Base-by-base conservation (phyloP, 2,113 vertebrate genomes). In the Electrona antarctica region DNA sequence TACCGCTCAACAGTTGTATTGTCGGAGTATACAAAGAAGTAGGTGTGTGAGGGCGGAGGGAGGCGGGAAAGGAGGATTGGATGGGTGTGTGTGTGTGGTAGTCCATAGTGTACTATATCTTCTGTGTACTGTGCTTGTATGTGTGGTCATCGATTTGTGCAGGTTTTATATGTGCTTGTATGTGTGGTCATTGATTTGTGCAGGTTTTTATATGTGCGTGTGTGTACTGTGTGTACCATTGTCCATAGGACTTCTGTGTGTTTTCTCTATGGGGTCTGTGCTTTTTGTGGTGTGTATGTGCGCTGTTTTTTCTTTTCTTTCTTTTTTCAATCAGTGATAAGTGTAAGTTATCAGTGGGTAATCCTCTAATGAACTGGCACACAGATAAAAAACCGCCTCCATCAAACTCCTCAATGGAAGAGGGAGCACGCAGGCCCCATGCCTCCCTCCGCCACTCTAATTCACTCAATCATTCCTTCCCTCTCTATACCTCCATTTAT, bases 321-420 rank as follows among this genome's bases (percentile, higher is more conserved):
- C 33, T 41, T 41, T 81, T 85, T 84, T 73, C 81, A 81, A 79
- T 87, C 81, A 79, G 59, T 79, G 85, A 86, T 75, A 85, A 63
- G 75, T 79, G 7, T 4, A 49, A 78, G 76, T 82, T 82, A 87
- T 89, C 85, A 67, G 76, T 76, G 70, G 65, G 78, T 86, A 87
- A 89, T 86, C 84, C 87, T 84, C 77, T 85, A 88, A 91, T 85
- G 88, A 88, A 87, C 72, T 62, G 3, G 63, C 73, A 66, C 74
- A 66, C 52, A 77, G 77, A 89, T 84, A 86, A 84, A 86, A 84
- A 81, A 65, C 61, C 29, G 66, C 75, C 77, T 79, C 77, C 78
- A 76, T 84, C 77, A 80, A 73, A 80, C 72, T 84, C 50, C 48
- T 73, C 73, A 21, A 55, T 6, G 79, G 80, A 83, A 81, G 72